These are phyloP conservation scores for Anastrepha ludens DNA, from an alignment of 1,140 invertebrate species.

Conservation along the genomic window DNA sequence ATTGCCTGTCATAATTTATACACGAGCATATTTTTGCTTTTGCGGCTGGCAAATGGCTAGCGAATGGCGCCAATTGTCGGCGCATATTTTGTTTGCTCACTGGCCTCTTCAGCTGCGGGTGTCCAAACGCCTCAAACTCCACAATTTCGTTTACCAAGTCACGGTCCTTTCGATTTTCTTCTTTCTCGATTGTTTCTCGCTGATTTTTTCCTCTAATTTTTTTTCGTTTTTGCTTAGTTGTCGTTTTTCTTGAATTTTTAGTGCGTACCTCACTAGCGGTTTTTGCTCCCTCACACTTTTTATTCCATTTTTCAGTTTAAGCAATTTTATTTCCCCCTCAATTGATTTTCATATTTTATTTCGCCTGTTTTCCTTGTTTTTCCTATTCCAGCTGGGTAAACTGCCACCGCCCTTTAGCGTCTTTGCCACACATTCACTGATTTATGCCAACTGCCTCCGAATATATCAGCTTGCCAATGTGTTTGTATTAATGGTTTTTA, in stretches of 20 bases:
- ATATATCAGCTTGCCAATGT: not conserved
- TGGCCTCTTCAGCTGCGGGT: not conserved
- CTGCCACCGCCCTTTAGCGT: not conserved
- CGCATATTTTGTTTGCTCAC: not conserved
- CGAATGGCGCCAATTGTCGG: slow-evolving; percentile 50
- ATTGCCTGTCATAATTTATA: slow-evolving; percentile 48
- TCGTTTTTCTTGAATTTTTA: not conserved
- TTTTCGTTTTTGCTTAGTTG: not conserved
- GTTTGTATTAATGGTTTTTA: not conserved
- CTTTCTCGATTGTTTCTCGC: not conserved
- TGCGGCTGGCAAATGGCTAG: slow-evolving; percentile 39
- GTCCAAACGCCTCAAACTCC: not conserved
- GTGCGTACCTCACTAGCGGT: not conserved
- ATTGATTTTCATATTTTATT: slow-evolving; percentile 53
- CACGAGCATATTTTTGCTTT: slow-evolving; percentile 43
- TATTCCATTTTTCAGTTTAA: not conserved
- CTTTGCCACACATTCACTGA: not conserved
- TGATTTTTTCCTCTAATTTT: not conserved
- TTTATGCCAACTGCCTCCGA: not conserved
- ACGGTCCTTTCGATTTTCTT: not conserved
- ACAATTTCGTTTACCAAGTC: not conserved
- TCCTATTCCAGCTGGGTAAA: not conserved
- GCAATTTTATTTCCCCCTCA: not conserved
- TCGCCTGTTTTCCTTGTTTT: not conserved
- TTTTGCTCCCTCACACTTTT: not conserved